phyloP scores from a whole-genome alignment of 2,888 invertebrate species.

The Limnephilus marmoratus region DNA sequence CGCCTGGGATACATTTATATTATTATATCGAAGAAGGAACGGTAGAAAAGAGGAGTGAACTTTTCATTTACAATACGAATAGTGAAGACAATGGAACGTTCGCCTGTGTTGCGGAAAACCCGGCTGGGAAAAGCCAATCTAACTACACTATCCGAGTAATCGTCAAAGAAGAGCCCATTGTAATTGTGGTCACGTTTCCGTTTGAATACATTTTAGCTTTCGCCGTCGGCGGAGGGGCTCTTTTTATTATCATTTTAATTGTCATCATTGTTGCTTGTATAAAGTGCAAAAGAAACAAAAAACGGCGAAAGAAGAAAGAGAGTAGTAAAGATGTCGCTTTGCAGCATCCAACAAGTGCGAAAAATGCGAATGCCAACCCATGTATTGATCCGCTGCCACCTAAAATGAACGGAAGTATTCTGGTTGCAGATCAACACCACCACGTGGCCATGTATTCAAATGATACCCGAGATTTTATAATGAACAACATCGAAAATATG shows the following conservation, averaged over 20 bases:
- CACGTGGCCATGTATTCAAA: constrained; percentile 77
- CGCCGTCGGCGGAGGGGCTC: constrained; percentile 81
- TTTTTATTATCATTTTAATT: constrained; percentile 81
- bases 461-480: constrained; percentile 72
- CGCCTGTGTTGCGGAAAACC: constrained; percentile 90
- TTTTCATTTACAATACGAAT: constrained; percentile 87
- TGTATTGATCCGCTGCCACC: constrained; percentile 75
- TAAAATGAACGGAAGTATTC: constrained; percentile 76
- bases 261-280: constrained; percentile 82
- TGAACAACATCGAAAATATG: constrained; percentile 71
- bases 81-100: constrained; percentile 91
- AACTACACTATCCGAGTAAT: constrained; percentile 90
- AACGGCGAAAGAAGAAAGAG: constrained; percentile 77
- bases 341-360: constrained; percentile 75
- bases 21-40: constrained; percentile 85
- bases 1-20: constrained; percentile 81
- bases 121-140: constrained; percentile 86
- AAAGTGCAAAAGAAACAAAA: constrained; percentile 76
- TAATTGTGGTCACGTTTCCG: constrained; percentile 82
- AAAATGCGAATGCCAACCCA: constrained; percentile 71
- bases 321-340: constrained; percentile 81
- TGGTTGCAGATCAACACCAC: constrained; percentile 77
- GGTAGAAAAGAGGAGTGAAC: constrained; percentile 86
- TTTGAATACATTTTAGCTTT: constrained; percentile 84
- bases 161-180: constrained; percentile 84